Conservation (phyloP, 2,797 vertebrate genomes). For the Takifugu ocellatus region DNA sequence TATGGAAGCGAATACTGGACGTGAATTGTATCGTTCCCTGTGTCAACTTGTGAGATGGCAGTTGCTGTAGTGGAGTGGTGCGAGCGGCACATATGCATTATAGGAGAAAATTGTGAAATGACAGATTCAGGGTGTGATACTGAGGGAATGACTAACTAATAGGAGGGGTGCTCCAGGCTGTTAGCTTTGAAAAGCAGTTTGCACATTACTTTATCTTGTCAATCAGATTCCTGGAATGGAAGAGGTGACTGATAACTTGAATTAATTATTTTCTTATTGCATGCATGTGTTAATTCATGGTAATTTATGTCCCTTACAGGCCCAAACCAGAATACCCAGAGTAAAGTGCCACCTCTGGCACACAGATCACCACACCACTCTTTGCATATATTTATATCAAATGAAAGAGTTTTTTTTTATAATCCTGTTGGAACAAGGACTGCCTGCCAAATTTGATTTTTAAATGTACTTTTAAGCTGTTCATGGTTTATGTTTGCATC, state of each 20-base stretch:
- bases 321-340: slow-evolving; percentile 77
- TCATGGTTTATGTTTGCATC: slow-evolving; percentile 63
- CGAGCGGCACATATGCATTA: slow-evolving; percentile 83
- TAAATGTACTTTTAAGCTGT: slow-evolving; percentile 75
- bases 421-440: slow-evolving; percentile 74
- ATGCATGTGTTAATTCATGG: slow-evolving; percentile 80
- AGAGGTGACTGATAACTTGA: slow-evolving; percentile 81
- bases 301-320: slow-evolving; percentile 79
- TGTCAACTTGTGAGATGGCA: slow-evolving; percentile 79
- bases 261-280: slow-evolving; percentile 81
- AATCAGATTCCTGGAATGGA: slow-evolving; percentile 81
- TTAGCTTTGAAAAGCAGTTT: slow-evolving; percentile 81
- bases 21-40: slow-evolving; percentile 74
- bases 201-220: slow-evolving; percentile 82
- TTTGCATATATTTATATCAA: slow-evolving; percentile 76
- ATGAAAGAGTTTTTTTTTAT: slow-evolving; percentile 74
- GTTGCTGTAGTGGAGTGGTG: slow-evolving; percentile 77
- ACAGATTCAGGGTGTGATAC: slow-evolving; percentile 85
- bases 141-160: slow-evolving; percentile 86
- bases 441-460: slow-evolving; percentile 73
- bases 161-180: slow-evolving; percentile 82
- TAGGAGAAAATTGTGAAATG: slow-evolving; percentile 83
- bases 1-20: slow-evolving; percentile 75
- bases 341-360: slow-evolving; percentile 78
- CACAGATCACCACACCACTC: slow-evolving; percentile 74